A percentile compares a stretch with the other conserved stretches of the same genome.
phyloP scores from a whole-genome alignment of 2,888 invertebrate species.

The Atethmia centrago region DNA sequence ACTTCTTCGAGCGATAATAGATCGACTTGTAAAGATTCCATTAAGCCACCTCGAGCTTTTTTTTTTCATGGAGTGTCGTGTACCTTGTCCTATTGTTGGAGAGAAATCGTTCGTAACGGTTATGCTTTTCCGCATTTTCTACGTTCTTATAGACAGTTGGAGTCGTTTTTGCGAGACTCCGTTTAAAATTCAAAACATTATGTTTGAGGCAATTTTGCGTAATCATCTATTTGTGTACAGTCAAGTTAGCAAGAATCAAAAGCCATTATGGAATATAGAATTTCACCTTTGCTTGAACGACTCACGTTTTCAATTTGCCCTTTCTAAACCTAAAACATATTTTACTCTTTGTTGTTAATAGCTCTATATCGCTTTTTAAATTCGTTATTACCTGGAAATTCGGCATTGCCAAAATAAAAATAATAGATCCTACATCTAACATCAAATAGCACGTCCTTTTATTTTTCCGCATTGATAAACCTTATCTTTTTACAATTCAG shows the following conservation, averaged over 20 bases:
- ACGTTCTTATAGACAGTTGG: constrained; percentile 69
- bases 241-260: constrained; percentile 35
- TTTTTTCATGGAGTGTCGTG: constrained; percentile 74
- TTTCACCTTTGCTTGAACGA: constrained; percentile 32
- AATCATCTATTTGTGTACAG: constrained; percentile 27
- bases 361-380: neutral
- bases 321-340: constrained; percentile 1
- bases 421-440: neutral
- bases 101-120: constrained; percentile 85
- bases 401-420: neutral
- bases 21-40: constrained; percentile 81
- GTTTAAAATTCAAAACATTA: constrained; percentile 54
- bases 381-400: neutral
- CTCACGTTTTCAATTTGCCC: constrained; percentile 43
- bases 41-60: constrained; percentile 77
- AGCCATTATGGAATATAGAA: constrained; percentile 19
- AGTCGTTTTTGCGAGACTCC: constrained; percentile 61
- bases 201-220: constrained; percentile 33
- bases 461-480: constrained; percentile 30
- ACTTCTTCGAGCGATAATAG: constrained; percentile 80
- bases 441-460: constrained; percentile 21
- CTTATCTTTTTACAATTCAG: constrained; percentile 62
- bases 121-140: constrained; percentile 82
- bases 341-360: neutral
- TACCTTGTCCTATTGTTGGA: constrained; percentile 79